Base-by-base conservation (phyloP, 2,888 invertebrate genomes). In the Serripes groenlandicus region DNA sequence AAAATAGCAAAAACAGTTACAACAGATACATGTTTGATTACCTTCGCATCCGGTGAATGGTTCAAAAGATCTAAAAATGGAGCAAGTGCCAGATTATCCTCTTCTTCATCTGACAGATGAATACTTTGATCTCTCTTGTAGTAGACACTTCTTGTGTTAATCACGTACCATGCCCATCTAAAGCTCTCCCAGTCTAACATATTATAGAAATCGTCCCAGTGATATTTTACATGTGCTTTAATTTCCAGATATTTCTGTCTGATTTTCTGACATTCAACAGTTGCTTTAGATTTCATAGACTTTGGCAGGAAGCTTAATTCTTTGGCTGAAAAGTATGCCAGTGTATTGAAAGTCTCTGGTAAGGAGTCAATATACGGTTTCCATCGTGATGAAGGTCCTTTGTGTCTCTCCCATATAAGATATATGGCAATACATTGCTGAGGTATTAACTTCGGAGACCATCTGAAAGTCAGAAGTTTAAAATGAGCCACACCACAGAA, bases 51-150 rank as follows among this genome's bases (percentile, higher is more conserved):
- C 49, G 89, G 95, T 75, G 97, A 96, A 93, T 98, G 98, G 95
- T 98, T 98, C 85, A 98, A 97, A 95, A 98, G 96, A 94, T 98
- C 98, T 81, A 98, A 95, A 93, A 97, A 97, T 0, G 98, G 98
- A 83, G 97, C 98, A 69, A 98, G 94, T 5, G 98, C 98, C 95
- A 96, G 94, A 78, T 93, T 88, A 75, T 93, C 93, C 60, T 93
- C 93, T 52, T 77, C 75, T 7, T 75, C 80, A 3, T 80, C 75
- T 54, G 77, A 49, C 18, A 88, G 37, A 54, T 96, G 96, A 88
- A 96, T 95, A 73, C 76, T 82, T 21, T 42, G 56, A 81, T 94
- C 92, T 54, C 96, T 93, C 91, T 97, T 96, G 90, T 97, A 95
- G 94, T 97, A 98, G 26, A 98, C 97, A 92, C 97, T 97, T 92